Percentiles rank a stretch among this genome's conserved stretches.
Conservation (phyloP, 2,113 vertebrate species). For the Todiramphus chloris region DNA sequence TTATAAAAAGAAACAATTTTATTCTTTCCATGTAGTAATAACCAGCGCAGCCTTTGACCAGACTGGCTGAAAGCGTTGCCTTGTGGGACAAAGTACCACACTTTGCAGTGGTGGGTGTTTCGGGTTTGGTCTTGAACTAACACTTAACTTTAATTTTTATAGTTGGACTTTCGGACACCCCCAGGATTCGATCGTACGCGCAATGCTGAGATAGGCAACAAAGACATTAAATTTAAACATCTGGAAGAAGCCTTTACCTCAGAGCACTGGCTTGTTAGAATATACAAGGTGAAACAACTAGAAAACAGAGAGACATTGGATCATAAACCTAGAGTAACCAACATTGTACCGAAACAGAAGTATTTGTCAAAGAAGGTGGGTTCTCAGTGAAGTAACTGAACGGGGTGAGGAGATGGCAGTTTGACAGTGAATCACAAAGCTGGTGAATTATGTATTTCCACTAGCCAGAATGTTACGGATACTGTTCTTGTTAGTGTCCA, state of each 20-base stretch:
- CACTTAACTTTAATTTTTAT: slow-evolving; percentile 8
- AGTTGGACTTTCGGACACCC: slow-evolving; percentile 97
- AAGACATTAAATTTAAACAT: slow-evolving; percentile 95
- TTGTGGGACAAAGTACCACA: not conserved
- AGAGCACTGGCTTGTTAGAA: slow-evolving; percentile 97
- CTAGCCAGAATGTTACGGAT: slow-evolving; percentile 44
- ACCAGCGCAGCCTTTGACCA: not conserved
- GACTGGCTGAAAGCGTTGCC: not conserved
- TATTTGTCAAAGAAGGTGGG: slow-evolving; percentile 97
- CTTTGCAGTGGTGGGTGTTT: not conserved
- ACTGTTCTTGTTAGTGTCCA: slow-evolving; percentile 41
- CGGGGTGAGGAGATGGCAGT: not conserved
- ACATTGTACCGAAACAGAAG: slow-evolving; percentile 90
- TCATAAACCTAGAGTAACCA: slow-evolving; percentile 90
- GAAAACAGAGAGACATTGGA: slow-evolving; percentile 91
- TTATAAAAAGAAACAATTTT: not conserved
- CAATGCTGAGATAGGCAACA: slow-evolving; percentile 98
- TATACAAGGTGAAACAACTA: slow-evolving; percentile 96
- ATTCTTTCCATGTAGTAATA: not conserved
- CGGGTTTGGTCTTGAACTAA: not conserved
- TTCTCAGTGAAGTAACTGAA: slow-evolving; percentile 32
- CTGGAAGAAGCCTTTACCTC: slow-evolving; percentile 98
- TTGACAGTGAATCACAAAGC: slow-evolving; percentile 27
- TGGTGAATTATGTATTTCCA: slow-evolving; percentile 52
- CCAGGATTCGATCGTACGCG: slow-evolving; percentile 97